phyloP scores from a whole-genome alignment of 2,888 invertebrate species.

The Luffia ferchaultella region DNA sequence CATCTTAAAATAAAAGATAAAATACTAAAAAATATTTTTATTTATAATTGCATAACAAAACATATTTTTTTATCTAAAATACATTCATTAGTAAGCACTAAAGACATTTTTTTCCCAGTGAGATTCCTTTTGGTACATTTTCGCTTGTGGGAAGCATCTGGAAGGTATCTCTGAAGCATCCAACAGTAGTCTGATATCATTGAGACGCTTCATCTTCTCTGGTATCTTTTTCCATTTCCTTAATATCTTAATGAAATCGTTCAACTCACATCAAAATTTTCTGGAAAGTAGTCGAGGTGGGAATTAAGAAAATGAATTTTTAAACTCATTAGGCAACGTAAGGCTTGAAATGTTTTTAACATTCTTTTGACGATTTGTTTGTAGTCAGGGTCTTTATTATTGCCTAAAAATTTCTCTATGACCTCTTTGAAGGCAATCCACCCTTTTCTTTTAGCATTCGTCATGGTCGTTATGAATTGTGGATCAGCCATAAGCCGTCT shows the following conservation, averaged over 20 bases:
- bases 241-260: neutral
- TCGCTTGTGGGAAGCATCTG: neutral
- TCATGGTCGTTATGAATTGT: neutral
- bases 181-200: constrained; percentile 5
- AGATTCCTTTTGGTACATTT: neutral
- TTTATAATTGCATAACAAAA: constrained; percentile 2
- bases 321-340: constrained; percentile 4
- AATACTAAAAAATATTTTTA: too few species aligned
- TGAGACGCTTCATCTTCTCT: constrained; percentile 1
- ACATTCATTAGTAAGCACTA: too few species aligned
- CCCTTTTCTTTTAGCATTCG: neutral
- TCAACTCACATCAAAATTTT: constrained; percentile 7
- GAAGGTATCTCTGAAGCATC: neutral
- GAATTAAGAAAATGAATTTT: constrained; percentile 9
- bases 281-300: constrained; percentile 6
- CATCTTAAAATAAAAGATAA: too few species aligned
- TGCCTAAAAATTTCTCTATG: neutral
- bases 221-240: neutral
- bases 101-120: constrained; percentile 1
- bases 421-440: neutral
- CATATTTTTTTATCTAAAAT: constrained; percentile 1
- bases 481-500: neutral
- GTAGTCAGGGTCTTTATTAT: constrained; percentile 2
- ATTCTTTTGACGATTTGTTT: neutral
- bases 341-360: neutral